A percentile compares a stretch with the other conserved stretches of the same genome.
Conservation (phyloP, 2,888 invertebrate genomes). For the Cinara cedri region DNA sequence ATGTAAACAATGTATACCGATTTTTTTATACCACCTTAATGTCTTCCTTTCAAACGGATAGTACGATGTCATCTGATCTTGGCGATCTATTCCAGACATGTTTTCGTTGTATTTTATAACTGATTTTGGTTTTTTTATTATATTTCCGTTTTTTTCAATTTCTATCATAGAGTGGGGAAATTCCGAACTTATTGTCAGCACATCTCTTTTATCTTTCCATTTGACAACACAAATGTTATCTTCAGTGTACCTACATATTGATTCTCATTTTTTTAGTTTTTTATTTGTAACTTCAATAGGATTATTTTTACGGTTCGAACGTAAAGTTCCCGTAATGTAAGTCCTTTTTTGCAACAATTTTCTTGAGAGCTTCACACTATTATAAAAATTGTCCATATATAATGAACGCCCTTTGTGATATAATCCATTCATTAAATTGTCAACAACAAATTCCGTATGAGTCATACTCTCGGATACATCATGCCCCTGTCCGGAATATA, state of each 20-base stretch:
- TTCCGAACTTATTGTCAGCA: constrained; percentile 33
- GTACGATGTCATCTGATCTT: background rate
- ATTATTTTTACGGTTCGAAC: background rate
- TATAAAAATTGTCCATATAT: constrained; percentile 20
- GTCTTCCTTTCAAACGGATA: background rate
- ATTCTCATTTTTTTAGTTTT: constrained; percentile 24
- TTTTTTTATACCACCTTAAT: background rate
- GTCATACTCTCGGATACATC: background rate
- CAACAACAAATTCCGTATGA: background rate
- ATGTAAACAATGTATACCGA: background rate
- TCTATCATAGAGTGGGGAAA: constrained; percentile 25
- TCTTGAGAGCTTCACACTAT: background rate
- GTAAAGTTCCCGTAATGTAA: constrained; percentile 9
- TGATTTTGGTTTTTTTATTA: constrained; percentile 18
- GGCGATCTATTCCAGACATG: background rate
- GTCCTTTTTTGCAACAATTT: constrained; percentile 21
- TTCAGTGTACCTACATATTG: background rate
- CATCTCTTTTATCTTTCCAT: constrained; percentile 37
- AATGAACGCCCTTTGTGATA: background rate
- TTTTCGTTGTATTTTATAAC: constrained; percentile 57
- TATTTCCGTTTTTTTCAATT: constrained; percentile 1
- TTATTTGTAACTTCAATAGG: background rate
- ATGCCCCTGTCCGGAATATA: constrained; percentile 5
- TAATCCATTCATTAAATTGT: constrained; percentile 14
- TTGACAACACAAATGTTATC: constrained; percentile 3